phyloP scores from a whole-genome alignment of 2,888 invertebrate species.

The Caenorhabditis macrosperma region DNA sequence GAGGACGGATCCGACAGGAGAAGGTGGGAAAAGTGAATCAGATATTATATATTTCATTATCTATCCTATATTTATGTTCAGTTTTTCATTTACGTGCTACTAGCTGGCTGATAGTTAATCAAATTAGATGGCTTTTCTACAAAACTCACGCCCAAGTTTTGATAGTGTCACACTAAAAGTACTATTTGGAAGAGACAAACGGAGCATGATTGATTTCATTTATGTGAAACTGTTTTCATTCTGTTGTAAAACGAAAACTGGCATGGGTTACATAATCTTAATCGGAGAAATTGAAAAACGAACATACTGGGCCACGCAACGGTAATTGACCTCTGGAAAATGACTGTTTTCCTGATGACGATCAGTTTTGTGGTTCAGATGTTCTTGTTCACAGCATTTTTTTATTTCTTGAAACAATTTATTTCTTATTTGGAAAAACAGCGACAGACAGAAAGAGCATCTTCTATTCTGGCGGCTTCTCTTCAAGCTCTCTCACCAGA shows the following conservation, averaged over 20 bases:
- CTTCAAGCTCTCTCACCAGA: no score
- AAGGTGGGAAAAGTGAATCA: constrained; percentile 50
- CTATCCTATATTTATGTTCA: constrained; percentile 59
- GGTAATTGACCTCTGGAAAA: no score
- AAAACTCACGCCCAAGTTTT: constrained; percentile 41
- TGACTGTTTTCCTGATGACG: no score
- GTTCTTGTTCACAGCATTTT: no score
- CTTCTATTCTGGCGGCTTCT: no score
- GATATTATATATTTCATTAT: constrained; percentile 40
- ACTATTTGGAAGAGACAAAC: constrained; percentile 19
- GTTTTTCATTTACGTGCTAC: constrained; percentile 52
- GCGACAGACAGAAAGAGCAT: no score
- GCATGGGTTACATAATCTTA: constrained; percentile 30
- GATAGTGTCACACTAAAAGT: constrained; percentile 55
- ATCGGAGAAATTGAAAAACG: no score
- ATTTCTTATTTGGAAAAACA: no score
- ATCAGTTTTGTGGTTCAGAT: no score
- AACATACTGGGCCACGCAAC: no score
- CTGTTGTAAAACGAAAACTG: constrained; percentile 24
- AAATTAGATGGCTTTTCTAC: constrained; percentile 40
- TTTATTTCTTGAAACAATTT: no score
- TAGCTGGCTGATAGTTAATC: constrained; percentile 53
- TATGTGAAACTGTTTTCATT: constrained; percentile 47
- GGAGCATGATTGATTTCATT: constrained; percentile 47
- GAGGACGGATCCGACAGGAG: constrained; percentile 62